Base-by-base conservation (phyloP, 2,113 vertebrate species). In the Aix galericulata region DNA sequence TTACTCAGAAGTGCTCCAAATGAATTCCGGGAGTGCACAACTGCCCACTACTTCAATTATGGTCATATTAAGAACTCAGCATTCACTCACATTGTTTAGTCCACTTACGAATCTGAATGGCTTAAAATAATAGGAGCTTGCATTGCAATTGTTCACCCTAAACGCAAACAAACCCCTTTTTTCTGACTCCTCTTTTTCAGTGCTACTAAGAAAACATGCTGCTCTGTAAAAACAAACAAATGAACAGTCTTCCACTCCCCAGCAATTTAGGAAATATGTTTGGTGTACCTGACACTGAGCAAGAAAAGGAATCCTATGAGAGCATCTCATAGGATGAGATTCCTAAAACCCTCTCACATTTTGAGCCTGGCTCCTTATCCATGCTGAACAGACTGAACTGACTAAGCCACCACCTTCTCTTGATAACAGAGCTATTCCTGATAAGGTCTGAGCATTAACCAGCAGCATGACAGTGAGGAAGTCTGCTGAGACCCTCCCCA, bases 41-140 rank as follows among this genome's bases (percentile, higher is more conserved):
- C 56, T 93, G 48, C 53, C 76, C 76, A 79, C 64, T 72, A 40
- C 40, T 66, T 75, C 85, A 48, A 55, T 89, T 92, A 36, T 23
- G 63, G 48, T 52, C 26, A 20, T 29, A 64, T 53, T 88, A 34
- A 93, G 88, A 89, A 36, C 32, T 62, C 26, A 75, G 29, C 1
- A 0, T 72, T 32, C 23, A 34, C 32, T 86, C 90, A 48, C 23
- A n/a, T 42, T 42, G 48, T 53, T 78, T 72, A 84, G 52, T 36
- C 50, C 48, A 64, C 27, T 48, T 86, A 53, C 2, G 21, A 6
- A 18, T 82, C 64, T 79, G 40, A 81, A 68, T 23, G 11, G 8
- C 38, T 84, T 52, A 48, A 56, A 29, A 50, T 6, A 64, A 64
- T 7, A 86, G 34, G 55, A 79, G 6, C 9, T 48, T 82, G 9